Conservation (phyloP, 2,797 vertebrate species). For the Ptychobarbus kaznakovi region DNA sequence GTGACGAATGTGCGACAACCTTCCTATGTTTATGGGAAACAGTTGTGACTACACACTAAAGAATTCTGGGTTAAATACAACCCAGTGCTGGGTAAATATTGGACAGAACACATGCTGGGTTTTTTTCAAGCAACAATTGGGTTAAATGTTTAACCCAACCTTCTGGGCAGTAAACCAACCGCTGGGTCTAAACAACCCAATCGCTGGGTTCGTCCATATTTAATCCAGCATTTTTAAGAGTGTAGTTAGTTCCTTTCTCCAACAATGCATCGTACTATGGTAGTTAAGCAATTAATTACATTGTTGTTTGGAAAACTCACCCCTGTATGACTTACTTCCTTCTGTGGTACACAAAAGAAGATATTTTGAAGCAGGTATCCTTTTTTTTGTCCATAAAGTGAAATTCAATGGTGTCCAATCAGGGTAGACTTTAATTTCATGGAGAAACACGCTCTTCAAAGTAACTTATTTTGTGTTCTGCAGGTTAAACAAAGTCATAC, state of each 20-base stretch:
- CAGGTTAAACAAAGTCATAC: not conserved
- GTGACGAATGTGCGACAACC: not conserved
- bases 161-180: too few species aligned
- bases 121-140: too few species aligned
- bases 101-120: too few species aligned
- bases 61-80: too few species aligned
- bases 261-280: not conserved
- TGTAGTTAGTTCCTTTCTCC: not conserved
- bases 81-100: too few species aligned
- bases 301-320: not conserved
- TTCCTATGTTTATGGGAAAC: not conserved
- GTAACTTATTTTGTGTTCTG: not conserved
- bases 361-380: not conserved
- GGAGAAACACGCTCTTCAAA: not conserved
- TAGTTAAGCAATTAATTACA: not conserved
- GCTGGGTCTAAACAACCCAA: too few species aligned
- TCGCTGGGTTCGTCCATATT: too few species aligned
- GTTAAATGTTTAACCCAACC: too few species aligned
- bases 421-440: not conserved
- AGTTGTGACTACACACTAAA: not conserved
- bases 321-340: too few species aligned
- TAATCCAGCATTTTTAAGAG: too few species aligned
- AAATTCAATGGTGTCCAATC: not conserved
- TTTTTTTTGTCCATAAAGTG: not conserved
- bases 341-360: not conserved